Evolutionary conservation across 2,888 invertebrate species (phyloP).

Genomic region (Metacarcinus magister): DNA sequence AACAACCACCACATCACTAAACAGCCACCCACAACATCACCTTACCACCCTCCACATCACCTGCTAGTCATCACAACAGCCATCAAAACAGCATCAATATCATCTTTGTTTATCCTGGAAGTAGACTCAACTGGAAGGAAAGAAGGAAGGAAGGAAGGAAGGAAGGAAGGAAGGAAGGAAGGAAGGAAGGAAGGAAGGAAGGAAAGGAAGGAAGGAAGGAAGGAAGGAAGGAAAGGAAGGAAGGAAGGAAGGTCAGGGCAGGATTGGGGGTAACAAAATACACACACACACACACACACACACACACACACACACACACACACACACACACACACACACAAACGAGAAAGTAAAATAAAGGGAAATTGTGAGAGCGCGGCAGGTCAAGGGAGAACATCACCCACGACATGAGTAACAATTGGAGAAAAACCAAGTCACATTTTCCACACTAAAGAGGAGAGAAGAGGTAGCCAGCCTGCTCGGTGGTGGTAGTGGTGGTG

Average conservation of each 20-base stretch:
- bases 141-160: background rate
- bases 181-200: background rate
- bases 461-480: background rate
- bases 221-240: background rate
- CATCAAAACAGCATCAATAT: too few relatives aligned
- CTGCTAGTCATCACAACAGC: background rate
- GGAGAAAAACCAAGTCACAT: conserved; percentile 20
- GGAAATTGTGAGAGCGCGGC: background rate
- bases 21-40: background rate
- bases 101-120: too few relatives aligned
- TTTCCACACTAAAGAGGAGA: conserved; percentile 37
- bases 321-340: background rate
- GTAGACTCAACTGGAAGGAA: background rate
- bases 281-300: too few relatives aligned
- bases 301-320: too few relatives aligned
- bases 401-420: conserved; percentile 36
- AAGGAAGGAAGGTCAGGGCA: background rate
- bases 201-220: background rate
- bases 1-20: too few relatives aligned
- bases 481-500: too few relatives aligned
- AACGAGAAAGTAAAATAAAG: background rate
- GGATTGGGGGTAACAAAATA: background rate
- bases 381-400: conserved; percentile 36
- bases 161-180: background rate
- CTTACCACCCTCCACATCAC: background rate